Evolutionary conservation across 2,113 vertebrate genomes (phyloP).

Genomic region (Vidua macroura): DNA sequence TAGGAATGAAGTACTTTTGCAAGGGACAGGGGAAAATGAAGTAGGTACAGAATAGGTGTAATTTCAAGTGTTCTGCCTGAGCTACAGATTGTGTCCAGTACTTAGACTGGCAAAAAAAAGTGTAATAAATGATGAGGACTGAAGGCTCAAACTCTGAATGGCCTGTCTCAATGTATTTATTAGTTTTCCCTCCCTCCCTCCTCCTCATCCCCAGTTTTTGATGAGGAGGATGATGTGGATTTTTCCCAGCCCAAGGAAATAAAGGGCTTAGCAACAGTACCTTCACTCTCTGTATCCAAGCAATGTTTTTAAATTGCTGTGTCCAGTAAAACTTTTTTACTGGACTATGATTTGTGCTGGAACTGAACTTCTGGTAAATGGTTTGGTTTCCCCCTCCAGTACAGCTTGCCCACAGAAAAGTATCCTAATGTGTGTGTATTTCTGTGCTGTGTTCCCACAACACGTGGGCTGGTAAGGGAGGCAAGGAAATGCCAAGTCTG

Average conservation of each 20-base stretch:
- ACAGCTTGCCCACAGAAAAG: background rate
- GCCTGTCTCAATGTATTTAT: conserved; percentile 7
- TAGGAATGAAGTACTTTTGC: background rate
- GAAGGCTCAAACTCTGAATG: background rate
- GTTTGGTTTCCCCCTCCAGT: background rate
- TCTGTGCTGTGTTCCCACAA: background rate
- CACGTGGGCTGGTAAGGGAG: background rate
- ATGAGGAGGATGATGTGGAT: background rate
- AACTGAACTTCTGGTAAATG: background rate
- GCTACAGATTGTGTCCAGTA: background rate
- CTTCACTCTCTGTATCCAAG: background rate
- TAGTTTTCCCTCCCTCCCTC: background rate
- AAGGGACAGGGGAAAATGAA: background rate
- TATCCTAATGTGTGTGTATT: background rate
- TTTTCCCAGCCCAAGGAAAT: background rate
- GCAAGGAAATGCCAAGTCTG: background rate
- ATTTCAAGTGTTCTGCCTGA: background rate
- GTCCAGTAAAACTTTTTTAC: conserved; percentile 28
- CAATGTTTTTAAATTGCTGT: background rate
- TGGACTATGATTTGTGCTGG: background rate
- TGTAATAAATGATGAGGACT: background rate
- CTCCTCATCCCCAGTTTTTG: background rate
- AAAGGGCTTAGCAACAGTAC: background rate
- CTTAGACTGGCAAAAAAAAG: background rate
- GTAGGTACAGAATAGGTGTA: background rate